Evolutionary conservation across 1,140 invertebrate species (phyloP), one percentile per base, ranked within the genome.

Genomic region (Drosophila oshimai): DNA sequence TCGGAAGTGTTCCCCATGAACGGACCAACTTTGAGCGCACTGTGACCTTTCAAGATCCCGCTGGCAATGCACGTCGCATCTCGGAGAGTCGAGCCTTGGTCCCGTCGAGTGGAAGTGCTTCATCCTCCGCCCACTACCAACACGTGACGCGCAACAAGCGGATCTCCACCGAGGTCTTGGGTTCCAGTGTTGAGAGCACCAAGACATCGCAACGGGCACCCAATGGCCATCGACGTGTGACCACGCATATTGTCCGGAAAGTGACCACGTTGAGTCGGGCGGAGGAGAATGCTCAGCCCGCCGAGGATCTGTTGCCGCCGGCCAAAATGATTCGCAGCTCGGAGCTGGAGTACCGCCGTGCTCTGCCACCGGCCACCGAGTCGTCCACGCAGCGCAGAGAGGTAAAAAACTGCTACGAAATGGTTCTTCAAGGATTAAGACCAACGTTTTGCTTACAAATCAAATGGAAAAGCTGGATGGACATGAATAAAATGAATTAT

Each of bases 261-360:
- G 97, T 97, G 60, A 98, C 97, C 6, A 98, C 97, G 1, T 90
- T 98, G 47, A 97, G 96, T 12, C 93, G 96, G 2, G 97, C 96
- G 17, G 96, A 98, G 80, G 96, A 97, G 89, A 94, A 95, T 62
- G 94, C 94, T 61, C 93, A 94, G 12, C 92, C 94, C 12, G 95
- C 97, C 67, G 95, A 96, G 84, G 90, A 96, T 78, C 92, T 93
- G 58, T 90, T 92, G 88, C 92, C 92, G 20, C 92, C 92, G 5
- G 62, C 89, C 5, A 91, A 90, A 67, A 90, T 89, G 84, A 73
- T 89, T 53, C 74, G 80, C 15, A 90, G 83, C 53, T 89, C 89
- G 4, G 90, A 86, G 49, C 50, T 88, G 34, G 89, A 78, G 75
- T 89, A 77, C 69, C 86, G 93, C 89, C 93, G 93, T 33, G 94